Evolutionary conservation across 2,888 invertebrate species (phyloP).

Genomic region (Agrenia bidenticulata): DNA sequence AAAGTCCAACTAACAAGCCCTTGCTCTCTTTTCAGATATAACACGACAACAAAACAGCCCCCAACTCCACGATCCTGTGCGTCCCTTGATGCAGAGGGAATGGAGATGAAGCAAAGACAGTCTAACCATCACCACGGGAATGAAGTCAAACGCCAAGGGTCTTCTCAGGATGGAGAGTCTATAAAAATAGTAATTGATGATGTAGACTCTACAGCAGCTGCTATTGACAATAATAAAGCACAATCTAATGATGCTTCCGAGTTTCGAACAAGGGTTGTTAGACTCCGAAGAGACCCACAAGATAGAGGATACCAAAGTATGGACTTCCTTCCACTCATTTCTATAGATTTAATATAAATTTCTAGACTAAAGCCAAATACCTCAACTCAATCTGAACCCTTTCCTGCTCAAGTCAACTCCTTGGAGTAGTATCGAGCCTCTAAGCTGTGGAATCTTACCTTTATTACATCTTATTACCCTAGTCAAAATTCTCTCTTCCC

Average conservation of each 20-base stretch:
- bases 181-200: slow-evolving; percentile 92
- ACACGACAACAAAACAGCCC: slow-evolving; percentile 58
- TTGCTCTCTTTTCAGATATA: slow-evolving; percentile 32
- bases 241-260: slow-evolving; percentile 34
- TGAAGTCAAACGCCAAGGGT: slow-evolving; percentile 66
- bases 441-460: no score
- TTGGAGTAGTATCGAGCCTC: no score
- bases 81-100: slow-evolving; percentile 45
- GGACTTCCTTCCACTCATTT: slow-evolving; percentile 18
- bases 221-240: slow-evolving; percentile 52
- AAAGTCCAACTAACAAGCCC: neutral
- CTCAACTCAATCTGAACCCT: no score
- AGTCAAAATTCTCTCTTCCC: no score
- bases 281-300: slow-evolving; percentile 51
- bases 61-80: slow-evolving; percentile 64
- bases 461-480: no score
- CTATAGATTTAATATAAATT: neutral
- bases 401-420: no score
- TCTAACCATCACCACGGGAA: slow-evolving; percentile 22
- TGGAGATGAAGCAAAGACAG: slow-evolving; percentile 29
- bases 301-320: slow-evolving; percentile 53
- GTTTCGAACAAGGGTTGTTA: slow-evolving; percentile 46
- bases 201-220: slow-evolving; percentile 72
- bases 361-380: no score
- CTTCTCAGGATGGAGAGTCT: slow-evolving; percentile 80